Base-by-base conservation (phyloP, 2,113 vertebrate species). In the Perca schrenkii region DNA sequence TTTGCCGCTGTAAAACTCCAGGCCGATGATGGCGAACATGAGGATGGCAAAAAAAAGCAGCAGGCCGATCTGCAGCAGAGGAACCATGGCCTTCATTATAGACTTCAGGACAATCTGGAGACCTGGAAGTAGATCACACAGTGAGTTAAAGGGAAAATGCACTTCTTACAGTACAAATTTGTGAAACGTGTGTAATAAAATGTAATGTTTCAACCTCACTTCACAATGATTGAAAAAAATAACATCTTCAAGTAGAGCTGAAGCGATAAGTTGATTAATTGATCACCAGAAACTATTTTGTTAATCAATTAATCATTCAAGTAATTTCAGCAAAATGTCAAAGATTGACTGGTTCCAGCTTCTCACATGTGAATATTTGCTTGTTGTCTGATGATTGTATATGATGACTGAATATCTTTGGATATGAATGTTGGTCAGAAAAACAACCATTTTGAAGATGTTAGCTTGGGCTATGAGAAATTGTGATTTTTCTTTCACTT, bases 11-110 rank as follows among this genome's bases (percentile, higher is more conserved):
- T 99, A 99, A 83, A 99, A 99, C 94, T 99, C 98, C 91, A 99
- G 93, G 88, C 98, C 98, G 0, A 99, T 99, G 93, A 99, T 99
- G 47, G 98, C 98, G 21, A 99, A 99, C 98, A 99, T 99, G 81
- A 99, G 96, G 91, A 99, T 99, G 12, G 98, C 98, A 17, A 99
- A 99, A 90, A 99, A 99, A 66, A 99, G 97, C 77, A 99, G 95
- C 85, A 99, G 95, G 69, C 98, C 98, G 0, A 99, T 99, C 96
- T 99, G 98, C 71, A 99, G 97, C 53, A 99, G 96, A 65, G 98
- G 98, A 68, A 99, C 97, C 98, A 99, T 99, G 75, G 98, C 98
- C 95, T 99, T 99, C 97, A 99, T 99, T 88, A 99, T 99, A 77
- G 98, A 99, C 93, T 99, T 99, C 89, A 99, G 81, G 66, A 99